Evolutionary conservation across 2,888 invertebrate genomes (phyloP).

Genomic region (Temnothorax ravouxi): DNA sequence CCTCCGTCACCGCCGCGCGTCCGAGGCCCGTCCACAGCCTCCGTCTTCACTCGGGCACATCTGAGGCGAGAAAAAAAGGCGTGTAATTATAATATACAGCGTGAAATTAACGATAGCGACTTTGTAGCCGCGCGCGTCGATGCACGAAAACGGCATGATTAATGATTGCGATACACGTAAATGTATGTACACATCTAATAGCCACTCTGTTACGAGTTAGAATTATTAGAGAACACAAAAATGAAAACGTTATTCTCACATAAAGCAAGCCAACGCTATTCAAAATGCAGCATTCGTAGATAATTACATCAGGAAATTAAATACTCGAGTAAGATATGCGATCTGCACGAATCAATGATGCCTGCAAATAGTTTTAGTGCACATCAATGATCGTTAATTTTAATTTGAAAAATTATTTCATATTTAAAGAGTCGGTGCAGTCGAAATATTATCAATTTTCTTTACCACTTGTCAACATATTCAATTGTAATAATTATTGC

Average conservation of each 20-base stretch:
- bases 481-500: slow-evolving; percentile 2
- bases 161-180: neutral
- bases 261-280: neutral
- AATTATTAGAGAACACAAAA: slow-evolving; percentile 5
- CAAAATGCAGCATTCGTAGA: neutral
- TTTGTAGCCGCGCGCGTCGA: slow-evolving; percentile 13
- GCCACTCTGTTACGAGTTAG: neutral
- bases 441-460: neutral
- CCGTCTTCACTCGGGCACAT: slow-evolving; percentile 23
- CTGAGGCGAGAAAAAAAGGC: slow-evolving; percentile 56
- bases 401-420: neutral
- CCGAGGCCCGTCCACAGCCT: slow-evolving; percentile 25
- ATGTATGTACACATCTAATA: neutral
- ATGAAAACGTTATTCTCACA: neutral
- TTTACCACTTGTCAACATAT: neutral
- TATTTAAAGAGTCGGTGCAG: neutral
- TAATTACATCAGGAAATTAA: neutral
- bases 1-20: slow-evolving; percentile 1
- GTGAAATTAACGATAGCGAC: slow-evolving; percentile 63
- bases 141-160: neutral
- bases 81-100: slow-evolving; percentile 58
- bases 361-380: neutral
- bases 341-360: neutral
- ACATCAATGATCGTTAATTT: neutral
- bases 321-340: neutral